Conservation (phyloP, 1,140 invertebrate genomes). For the Aphelenchoides besseyi region DNA sequence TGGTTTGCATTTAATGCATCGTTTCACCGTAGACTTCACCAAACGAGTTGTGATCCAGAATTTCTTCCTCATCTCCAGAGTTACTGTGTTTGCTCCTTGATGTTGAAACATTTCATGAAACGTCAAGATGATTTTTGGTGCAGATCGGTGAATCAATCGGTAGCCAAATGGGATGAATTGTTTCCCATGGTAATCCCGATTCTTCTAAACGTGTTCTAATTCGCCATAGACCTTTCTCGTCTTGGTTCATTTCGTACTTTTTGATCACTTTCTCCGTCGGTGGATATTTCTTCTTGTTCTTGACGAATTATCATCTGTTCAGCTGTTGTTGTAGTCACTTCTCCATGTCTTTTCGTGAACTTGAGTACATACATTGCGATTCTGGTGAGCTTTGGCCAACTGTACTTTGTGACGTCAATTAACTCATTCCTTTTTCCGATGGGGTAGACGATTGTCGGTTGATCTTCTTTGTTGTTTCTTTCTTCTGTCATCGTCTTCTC, state of each 20-base stretch:
- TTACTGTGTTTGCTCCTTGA: neutral
- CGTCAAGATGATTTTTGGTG: neutral
- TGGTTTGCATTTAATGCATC: neutral
- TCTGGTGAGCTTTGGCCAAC: neutral
- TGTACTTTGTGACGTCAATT: neutral
- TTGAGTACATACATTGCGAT: neutral
- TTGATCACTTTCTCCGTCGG: neutral
- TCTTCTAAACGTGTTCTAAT: neutral
- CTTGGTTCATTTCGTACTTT: neutral
- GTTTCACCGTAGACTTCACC: neutral
- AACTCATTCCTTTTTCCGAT: neutral
- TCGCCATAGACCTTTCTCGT: neutral
- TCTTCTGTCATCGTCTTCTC: neutral
- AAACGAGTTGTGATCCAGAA: neutral
- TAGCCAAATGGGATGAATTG: constrained; percentile 6
- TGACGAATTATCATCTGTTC: neutral
- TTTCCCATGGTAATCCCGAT: neutral
- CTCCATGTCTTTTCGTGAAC: neutral
- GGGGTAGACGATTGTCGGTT: neutral
- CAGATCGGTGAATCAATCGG: neutral
- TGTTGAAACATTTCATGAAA: neutral
- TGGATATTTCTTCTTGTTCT: neutral
- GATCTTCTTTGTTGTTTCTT: neutral
- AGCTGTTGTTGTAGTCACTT: neutral
- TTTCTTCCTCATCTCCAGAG: neutral